Evolutionary conservation across 1,140 invertebrate species (phyloP).

Genomic region (Spodoptera frugiperda): DNA sequence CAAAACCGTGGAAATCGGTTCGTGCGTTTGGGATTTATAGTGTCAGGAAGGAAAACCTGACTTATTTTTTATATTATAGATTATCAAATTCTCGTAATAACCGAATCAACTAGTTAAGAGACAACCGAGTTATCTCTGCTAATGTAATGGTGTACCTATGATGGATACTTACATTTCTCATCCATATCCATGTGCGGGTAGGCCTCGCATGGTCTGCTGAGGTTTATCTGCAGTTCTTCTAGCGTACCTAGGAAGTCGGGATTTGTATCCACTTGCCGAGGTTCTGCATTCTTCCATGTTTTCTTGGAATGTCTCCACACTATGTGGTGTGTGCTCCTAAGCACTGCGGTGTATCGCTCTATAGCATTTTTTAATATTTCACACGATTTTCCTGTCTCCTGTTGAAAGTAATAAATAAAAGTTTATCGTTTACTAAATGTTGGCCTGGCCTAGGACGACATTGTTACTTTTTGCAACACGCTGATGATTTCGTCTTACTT

Average conservation of each 20-base stretch:
- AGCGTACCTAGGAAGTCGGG: conserved; percentile 67
- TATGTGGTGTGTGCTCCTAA: conserved; percentile 51
- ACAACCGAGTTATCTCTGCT: too few relatives aligned
- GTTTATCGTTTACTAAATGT: background rate
- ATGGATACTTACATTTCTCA: conserved; percentile 89
- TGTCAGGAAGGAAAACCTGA: too few relatives aligned
- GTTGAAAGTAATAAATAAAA: conserved; percentile 20
- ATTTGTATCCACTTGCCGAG: background rate
- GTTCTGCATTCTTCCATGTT: background rate
- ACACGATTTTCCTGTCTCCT: conserved; percentile 67
- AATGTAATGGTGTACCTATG: too few relatives aligned
- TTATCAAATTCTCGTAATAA: too few relatives aligned
- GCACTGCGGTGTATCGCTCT: conserved; percentile 64
- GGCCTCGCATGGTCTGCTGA: conserved; percentile 86
- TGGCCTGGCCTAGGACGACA: too few relatives aligned
- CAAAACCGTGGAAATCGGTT: too few relatives aligned
- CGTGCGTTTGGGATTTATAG: too few relatives aligned
- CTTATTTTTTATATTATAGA: too few relatives aligned
- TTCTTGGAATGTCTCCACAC: conserved; percentile 27
- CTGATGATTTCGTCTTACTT: too few relatives aligned
- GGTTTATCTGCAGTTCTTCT: conserved; percentile 82
- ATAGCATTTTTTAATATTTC: conserved; percentile 69
- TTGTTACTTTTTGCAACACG: too few relatives aligned
- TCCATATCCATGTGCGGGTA: conserved; percentile 89
- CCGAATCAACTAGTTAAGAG: too few relatives aligned